A percentile compares a stretch with the other conserved stretches of the same genome.
These are phyloP conservation scores for Macquaria ambigua DNA, from an alignment of 2,113 vertebrate genomes.

Conservation along the genomic window DNA sequence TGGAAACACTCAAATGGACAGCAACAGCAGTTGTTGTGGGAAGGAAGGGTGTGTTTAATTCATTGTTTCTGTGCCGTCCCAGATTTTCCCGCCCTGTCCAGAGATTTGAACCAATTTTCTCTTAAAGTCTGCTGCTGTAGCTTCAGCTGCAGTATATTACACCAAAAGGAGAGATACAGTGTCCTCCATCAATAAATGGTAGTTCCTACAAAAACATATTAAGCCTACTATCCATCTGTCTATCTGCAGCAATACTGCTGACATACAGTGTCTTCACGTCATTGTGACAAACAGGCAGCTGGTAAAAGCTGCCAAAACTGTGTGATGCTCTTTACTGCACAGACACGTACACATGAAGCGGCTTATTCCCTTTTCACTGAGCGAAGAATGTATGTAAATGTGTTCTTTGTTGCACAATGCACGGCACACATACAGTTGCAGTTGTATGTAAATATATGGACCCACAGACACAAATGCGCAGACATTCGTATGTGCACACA, in stretches of 20 bases:
- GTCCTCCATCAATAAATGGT: neutral
- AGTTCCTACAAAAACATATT: neutral
- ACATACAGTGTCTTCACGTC: neutral
- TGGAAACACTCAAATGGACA: constrained; percentile 59
- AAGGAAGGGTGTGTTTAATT: constrained; percentile 57
- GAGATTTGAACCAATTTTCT: constrained; percentile 24
- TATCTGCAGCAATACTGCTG: neutral
- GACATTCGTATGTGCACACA: neutral
- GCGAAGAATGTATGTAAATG: constrained; percentile 40
- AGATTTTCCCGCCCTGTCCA: constrained; percentile 35
- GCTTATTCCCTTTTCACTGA: constrained; percentile 15
- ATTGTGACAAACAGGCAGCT: constrained; percentile 11
- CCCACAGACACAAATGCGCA: neutral
- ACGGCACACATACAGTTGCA: neutral
- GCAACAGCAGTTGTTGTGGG: constrained; percentile 58
- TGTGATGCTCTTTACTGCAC: neutral
- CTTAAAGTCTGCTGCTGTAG: neutral
- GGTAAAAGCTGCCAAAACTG: constrained; percentile 9
- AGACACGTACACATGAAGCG: neutral
- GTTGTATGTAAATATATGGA: neutral
- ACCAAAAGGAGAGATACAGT: neutral
- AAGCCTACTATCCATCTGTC: neutral
- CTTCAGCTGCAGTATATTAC: neutral
- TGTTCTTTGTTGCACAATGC: constrained; percentile 1
- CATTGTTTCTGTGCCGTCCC: constrained; percentile 36